Percentiles rank a stretch among this genome's conserved stretches.
phyloP scores from a whole-genome alignment of 2,888 invertebrate species.

The Lepidochrysops patricia region DNA sequence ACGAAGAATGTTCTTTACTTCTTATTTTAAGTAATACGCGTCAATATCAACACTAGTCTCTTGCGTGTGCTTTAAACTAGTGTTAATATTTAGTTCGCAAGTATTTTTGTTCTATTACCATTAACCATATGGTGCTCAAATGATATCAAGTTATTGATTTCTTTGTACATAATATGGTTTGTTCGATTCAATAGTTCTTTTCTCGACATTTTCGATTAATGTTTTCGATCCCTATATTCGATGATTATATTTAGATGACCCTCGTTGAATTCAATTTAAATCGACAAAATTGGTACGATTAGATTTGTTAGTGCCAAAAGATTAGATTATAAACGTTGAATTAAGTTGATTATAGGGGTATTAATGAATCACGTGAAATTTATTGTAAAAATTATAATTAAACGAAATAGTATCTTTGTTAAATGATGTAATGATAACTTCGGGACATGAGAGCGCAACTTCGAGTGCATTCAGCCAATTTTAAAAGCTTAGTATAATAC shows the following conservation, averaged over 20 bases:
- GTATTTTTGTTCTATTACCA: constrained; percentile 16
- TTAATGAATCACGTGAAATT: constrained; percentile 48
- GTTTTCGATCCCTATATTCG: constrained; percentile 12
- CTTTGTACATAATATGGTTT: constrained; percentile 21
- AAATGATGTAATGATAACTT: constrained; percentile 52
- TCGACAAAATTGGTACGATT: constrained; percentile 49
- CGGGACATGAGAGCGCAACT: constrained; percentile 43
- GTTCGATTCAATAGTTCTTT: constrained; percentile 11
- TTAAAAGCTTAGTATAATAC: constrained; percentile 58
- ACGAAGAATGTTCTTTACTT: constrained; percentile 10
- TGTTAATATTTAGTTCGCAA: background rate
- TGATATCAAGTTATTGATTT: constrained; percentile 35
- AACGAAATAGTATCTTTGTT: constrained; percentile 71
- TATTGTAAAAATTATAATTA: constrained; percentile 60
- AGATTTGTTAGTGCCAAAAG: constrained; percentile 71
- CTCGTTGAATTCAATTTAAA: constrained; percentile 31
- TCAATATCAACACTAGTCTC: background rate
- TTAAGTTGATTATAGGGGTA: constrained; percentile 64
- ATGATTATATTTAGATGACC: constrained; percentile 15
- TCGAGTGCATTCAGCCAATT: constrained; percentile 59
- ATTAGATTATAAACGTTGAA: constrained; percentile 58
- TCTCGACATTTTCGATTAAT: constrained; percentile 3
- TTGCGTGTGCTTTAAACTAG: background rate
- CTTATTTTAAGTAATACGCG: constrained; percentile 6
- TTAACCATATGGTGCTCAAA: constrained; percentile 46